Conservation (phyloP, 2,888 invertebrate species). For the Ennomos erosarius region DNA sequence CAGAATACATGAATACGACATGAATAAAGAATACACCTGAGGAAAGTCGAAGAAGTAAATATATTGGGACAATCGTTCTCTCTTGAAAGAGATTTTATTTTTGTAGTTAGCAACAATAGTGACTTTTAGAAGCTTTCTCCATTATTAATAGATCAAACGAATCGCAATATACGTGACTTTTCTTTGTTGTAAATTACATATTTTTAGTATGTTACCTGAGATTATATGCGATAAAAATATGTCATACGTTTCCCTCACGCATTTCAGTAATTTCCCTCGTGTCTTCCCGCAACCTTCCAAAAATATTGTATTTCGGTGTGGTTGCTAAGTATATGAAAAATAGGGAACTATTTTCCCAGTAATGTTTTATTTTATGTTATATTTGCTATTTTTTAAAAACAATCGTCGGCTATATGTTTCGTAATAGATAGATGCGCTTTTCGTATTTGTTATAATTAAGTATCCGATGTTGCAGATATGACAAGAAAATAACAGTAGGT, state of each 20-base stretch:
- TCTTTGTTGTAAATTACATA: no score
- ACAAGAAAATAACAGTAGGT: no score
- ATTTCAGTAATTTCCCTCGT: constrained; percentile 16
- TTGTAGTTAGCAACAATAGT: no score
- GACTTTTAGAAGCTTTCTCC: no score
- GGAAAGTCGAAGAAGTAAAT: constrained; percentile 2
- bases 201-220: background rate
- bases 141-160: no score
- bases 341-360: no score
- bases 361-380: background rate
- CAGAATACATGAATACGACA: constrained; percentile 24
- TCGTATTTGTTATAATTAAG: no score
- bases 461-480: no score
- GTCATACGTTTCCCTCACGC: background rate
- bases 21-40: constrained; percentile 7
- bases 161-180: no score
- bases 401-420: no score
- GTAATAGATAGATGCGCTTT: no score
- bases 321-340: constrained; percentile 3
- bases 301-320: constrained; percentile 9
- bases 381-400: background rate
- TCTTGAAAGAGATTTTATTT: background rate
- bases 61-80: background rate
- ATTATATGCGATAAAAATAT: background rate
- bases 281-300: constrained; percentile 7